Evolutionary conservation across 2,888 invertebrate species (phyloP).

Genomic region (Microplitis deprimator): DNA sequence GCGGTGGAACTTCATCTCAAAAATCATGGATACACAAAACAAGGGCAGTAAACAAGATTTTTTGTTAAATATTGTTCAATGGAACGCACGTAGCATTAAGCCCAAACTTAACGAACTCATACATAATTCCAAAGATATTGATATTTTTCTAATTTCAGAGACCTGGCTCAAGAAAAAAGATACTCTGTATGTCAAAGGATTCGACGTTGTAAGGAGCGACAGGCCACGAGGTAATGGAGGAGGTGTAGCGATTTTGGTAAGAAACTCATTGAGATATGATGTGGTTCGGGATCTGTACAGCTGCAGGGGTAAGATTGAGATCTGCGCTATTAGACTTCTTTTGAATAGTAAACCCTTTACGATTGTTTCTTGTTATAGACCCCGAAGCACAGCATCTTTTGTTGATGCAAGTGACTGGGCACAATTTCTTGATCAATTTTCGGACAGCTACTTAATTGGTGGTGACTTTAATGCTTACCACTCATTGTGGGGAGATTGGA

Average conservation of each 20-base stretch:
- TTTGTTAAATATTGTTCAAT: conserved; percentile 5
- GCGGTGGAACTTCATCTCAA: too few relatives aligned
- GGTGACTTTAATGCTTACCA: conserved; percentile 20
- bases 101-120: not conserved
- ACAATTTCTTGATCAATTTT: conserved; percentile 7
- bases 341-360: not conserved
- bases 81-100: conserved; percentile 3
- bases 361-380: conserved; percentile 8
- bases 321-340: not conserved
- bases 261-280: not conserved
- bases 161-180: conserved; percentile 11
- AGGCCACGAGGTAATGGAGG: not conserved
- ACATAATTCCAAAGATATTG: not conserved
- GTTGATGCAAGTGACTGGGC: not conserved
- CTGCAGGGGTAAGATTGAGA: not conserved
- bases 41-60: too few relatives aligned
- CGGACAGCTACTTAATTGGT: not conserved
- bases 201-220: conserved; percentile 10
- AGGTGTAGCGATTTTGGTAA: conserved; percentile 7
- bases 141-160: conserved; percentile 7
- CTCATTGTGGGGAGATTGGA: not conserved
- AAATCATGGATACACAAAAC: too few relatives aligned
- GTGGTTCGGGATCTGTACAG: not conserved
- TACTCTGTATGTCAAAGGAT: not conserved
- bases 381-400: not conserved